Percentiles rank a stretch among this genome's conserved stretches.
Conservation (phyloP, 2,797 vertebrate species). For the Argentina silus region DNA sequence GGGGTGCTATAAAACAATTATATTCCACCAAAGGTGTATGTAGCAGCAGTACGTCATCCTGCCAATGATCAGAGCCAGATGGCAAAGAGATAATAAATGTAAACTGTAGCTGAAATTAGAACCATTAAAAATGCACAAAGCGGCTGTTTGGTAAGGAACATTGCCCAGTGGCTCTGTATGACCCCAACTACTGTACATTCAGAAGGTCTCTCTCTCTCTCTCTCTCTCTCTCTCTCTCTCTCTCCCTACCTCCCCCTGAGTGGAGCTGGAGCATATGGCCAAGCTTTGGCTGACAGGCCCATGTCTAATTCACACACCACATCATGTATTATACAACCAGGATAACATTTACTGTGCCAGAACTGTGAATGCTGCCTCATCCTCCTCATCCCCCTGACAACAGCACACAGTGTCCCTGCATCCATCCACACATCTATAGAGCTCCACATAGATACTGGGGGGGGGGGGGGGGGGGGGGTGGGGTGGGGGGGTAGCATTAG, state of each 20-base stretch:
- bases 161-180: too few relatives aligned
- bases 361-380: not conserved
- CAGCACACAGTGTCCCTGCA: not conserved
- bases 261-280: not conserved
- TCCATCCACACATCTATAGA: not conserved
- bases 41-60: not conserved
- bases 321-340: not conserved
- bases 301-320: not conserved
- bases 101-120: not conserved
- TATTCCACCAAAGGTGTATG: not conserved
- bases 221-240: not conserved
- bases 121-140: too few relatives aligned
- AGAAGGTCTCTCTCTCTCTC: not conserved
- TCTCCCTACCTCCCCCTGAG: not conserved
- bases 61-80: not conserved
- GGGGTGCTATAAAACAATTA: not conserved
- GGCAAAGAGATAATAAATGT: too few relatives aligned
- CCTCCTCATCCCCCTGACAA: not conserved
- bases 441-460: not conserved
- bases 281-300: not conserved
- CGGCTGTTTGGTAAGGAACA: too few relatives aligned
- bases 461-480: too few relatives aligned
- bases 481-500: too few relatives aligned
- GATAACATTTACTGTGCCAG: not conserved
- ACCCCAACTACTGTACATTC: not conserved